phyloP scores from a whole-genome alignment of 2,113 vertebrate species.

The Phocoena sinus region DNA sequence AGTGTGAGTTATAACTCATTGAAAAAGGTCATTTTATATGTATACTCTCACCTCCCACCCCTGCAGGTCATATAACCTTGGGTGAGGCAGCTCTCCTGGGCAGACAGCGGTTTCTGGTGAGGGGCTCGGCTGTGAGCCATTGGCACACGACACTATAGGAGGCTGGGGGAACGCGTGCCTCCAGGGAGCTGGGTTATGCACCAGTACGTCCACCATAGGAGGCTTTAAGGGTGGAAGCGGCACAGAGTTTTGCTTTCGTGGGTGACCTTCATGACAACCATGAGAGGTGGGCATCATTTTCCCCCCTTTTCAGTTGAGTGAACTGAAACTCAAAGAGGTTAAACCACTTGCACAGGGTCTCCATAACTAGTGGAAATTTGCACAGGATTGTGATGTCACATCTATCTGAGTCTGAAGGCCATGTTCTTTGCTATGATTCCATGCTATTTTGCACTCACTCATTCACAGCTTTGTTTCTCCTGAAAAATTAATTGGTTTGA shows the following conservation, averaged over 20 bases:
- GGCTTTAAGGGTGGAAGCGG: not conserved
- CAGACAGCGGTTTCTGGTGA: not conserved
- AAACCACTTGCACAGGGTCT: not conserved
- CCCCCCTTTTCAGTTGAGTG: not conserved
- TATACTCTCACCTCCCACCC: not conserved
- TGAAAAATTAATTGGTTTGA: not conserved
- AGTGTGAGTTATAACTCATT: not conserved
- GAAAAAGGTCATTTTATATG: not conserved
- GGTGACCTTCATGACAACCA: not conserved
- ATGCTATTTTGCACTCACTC: not conserved
- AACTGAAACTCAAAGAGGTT: not conserved
- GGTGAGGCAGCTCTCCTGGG: not conserved
- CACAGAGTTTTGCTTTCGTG: not conserved
- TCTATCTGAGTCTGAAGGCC: not conserved
- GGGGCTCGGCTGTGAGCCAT: not conserved
- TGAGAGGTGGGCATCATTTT: not conserved
- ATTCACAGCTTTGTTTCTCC: not conserved
- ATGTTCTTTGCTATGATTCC: not conserved
- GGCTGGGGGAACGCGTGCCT: not conserved
- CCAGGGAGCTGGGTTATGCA: not conserved
- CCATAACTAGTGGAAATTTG: not conserved
- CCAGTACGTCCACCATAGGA: not conserved
- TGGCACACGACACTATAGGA: not conserved
- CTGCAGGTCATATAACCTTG: not conserved
- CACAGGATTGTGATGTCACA: not conserved